These are phyloP conservation scores for Chesias legatella DNA, from an alignment of 2,888 invertebrate species.

Conservation along the genomic window DNA sequence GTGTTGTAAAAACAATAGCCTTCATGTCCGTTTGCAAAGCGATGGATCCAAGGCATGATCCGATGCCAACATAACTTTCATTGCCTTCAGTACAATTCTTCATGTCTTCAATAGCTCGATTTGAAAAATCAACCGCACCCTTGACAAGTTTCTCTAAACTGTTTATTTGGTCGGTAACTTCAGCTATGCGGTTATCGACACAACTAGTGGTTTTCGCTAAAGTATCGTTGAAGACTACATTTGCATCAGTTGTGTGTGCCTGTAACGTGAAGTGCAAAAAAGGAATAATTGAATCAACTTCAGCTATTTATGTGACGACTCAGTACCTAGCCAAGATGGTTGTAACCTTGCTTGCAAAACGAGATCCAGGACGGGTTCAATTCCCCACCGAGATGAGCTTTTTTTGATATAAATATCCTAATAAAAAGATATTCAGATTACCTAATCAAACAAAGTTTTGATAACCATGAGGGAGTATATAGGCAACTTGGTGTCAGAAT, in stretches of 20 bases:
- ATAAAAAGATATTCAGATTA: too few relatives aligned
- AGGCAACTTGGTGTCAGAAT: too few relatives aligned
- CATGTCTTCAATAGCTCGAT: conserved; percentile 47
- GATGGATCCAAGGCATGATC: conserved; percentile 52
- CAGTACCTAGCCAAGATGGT: too few relatives aligned
- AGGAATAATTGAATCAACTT: too few relatives aligned
- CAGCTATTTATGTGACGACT: too few relatives aligned
- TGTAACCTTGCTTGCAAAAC: too few relatives aligned
- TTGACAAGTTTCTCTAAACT: conserved; percentile 37
- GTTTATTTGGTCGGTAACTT: conserved; percentile 42
- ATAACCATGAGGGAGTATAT: too few relatives aligned
- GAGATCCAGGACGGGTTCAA: too few relatives aligned
- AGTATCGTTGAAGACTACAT: conserved; percentile 46
- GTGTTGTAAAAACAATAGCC: conserved; percentile 43
- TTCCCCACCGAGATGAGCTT: too few relatives aligned
- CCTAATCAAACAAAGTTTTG: too few relatives aligned
- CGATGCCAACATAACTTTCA: conserved; percentile 42
- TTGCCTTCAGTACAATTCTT: conserved; percentile 46
- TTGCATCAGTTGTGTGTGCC: conserved; percentile 46
- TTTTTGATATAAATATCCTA: too few relatives aligned
- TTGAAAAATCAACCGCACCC: conserved; percentile 42
- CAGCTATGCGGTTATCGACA: conserved; percentile 48
- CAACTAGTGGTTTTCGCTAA: conserved; percentile 43
- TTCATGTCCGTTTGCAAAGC: conserved; percentile 54
- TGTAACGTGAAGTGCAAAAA: conserved; percentile 25